phyloP scores from a whole-genome alignment of 2,113 vertebrate species.

The Mesoclemmys tuberculata region DNA sequence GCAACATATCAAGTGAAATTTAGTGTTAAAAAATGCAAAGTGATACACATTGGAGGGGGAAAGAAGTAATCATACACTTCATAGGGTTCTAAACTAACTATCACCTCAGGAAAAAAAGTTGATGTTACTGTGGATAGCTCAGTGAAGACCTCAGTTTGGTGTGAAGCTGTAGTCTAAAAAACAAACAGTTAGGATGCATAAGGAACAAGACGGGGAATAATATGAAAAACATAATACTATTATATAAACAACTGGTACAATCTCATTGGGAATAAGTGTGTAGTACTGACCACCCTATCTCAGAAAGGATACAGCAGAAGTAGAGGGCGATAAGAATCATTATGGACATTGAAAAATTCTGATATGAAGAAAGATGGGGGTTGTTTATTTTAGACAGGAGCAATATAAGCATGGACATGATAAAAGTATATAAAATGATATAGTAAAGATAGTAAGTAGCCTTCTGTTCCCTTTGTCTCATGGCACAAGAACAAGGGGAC shows the following conservation, averaged over 20 bases:
- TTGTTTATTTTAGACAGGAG: not conserved
- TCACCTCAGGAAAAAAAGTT: not conserved
- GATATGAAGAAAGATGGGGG: not conserved
- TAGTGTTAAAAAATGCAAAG: not conserved
- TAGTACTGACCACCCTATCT: not conserved
- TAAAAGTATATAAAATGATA: not conserved
- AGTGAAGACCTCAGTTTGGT: not conserved
- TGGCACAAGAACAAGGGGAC: not conserved
- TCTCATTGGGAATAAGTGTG: not conserved
- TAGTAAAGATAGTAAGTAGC: not conserved
- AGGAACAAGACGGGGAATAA: not conserved
- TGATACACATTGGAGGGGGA: not conserved
- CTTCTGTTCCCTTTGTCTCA: not conserved
- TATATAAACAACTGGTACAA: not conserved
- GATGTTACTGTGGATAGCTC: not conserved
- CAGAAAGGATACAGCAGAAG: not conserved
- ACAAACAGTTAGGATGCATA: not conserved
- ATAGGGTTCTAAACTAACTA: not conserved
- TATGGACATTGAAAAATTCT: not conserved
- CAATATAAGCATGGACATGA: not conserved
- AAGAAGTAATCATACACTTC: not conserved
- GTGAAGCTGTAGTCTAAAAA: not conserved
- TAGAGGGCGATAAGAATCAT: not conserved
- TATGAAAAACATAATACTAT: not conserved
- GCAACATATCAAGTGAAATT: not conserved